Conservation (phyloP, 2,888 invertebrate genomes). For the Tetranychus piercei region DNA sequence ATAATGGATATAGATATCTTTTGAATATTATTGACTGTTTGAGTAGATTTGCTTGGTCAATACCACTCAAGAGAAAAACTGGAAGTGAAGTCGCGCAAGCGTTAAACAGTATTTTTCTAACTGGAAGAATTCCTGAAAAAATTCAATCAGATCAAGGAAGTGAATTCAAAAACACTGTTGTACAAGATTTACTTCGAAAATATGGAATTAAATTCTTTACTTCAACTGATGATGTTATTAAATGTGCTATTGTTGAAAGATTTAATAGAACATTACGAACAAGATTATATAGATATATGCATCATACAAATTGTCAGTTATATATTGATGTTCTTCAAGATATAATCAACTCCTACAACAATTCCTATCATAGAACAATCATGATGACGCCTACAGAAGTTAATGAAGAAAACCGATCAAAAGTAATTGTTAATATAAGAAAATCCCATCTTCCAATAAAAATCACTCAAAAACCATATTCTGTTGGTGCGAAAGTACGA, state of each 20-base stretch:
- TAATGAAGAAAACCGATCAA: not conserved
- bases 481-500: not conserved
- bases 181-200: slow-evolving; percentile 9
- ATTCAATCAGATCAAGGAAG: slow-evolving; percentile 24
- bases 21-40: slow-evolving; percentile 27
- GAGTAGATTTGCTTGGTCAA: slow-evolving; percentile 25
- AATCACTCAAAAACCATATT: not conserved
- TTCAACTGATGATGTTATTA: slow-evolving; percentile 27
- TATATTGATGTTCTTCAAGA: not conserved
- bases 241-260: slow-evolving; percentile 29
- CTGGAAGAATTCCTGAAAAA: slow-evolving; percentile 5
- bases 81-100: slow-evolving; percentile 12
- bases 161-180: slow-evolving; percentile 24
- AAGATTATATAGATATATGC: slow-evolving; percentile 28
- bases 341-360: not conserved
- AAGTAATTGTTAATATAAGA: not conserved
- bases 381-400: not conserved
- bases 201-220: slow-evolving; percentile 23
- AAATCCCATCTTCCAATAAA: too few relatives aligned
- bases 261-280: slow-evolving; percentile 28
- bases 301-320: slow-evolving; percentile 22
- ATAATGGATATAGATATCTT: slow-evolving; percentile 25
- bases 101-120: not conserved
- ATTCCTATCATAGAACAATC: not conserved
- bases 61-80: slow-evolving; percentile 26